These are phyloP conservation scores for Stigmatopora nigra DNA, from an alignment of 2,113 vertebrate genomes.

Conservation along the genomic window DNA sequence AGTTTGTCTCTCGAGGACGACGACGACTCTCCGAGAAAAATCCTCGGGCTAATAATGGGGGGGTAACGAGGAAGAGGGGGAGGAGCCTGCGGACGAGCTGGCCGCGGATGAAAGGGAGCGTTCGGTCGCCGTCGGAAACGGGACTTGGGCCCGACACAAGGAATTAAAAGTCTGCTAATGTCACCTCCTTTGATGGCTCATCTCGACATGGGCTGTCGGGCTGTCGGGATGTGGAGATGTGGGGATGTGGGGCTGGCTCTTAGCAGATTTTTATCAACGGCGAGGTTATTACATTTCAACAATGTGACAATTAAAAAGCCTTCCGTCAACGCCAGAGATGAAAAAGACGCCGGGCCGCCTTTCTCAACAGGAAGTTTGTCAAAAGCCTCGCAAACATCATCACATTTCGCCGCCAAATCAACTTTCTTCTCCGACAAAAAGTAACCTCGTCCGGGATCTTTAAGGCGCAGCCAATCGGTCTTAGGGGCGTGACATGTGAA, in stretches of 20 bases:
- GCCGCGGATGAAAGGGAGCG: slow-evolving; percentile 57
- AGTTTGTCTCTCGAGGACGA: slow-evolving; percentile 35
- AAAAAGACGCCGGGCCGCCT: slow-evolving; percentile 6
- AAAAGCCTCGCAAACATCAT: neutral
- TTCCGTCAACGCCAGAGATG: slow-evolving; percentile 55
- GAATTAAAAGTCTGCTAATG: slow-evolving; percentile 71
- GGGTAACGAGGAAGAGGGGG: slow-evolving; percentile 30
- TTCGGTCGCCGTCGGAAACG: slow-evolving; percentile 62
- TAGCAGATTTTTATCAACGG: slow-evolving; percentile 73
- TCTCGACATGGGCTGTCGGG: slow-evolving; percentile 64
- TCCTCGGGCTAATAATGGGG: slow-evolving; percentile 47
- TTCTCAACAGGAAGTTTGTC: neutral
- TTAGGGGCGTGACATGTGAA: no score
- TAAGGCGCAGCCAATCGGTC: no score
- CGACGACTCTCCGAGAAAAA: slow-evolving; percentile 47
- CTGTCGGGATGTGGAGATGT: no score
- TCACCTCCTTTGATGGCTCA: slow-evolving; percentile 55
- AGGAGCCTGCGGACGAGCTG: slow-evolving; percentile 32
- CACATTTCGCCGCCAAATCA: neutral
- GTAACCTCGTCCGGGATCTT: no score
- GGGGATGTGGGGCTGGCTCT: slow-evolving; percentile 61
- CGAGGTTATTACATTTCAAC: slow-evolving; percentile 70
- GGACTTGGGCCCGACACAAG: slow-evolving; percentile 69
- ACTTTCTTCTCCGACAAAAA: neutral
- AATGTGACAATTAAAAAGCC: slow-evolving; percentile 72